A percentile compares a stretch with the other conserved stretches of the same genome.
Conservation (phyloP, 2,797 vertebrate species). For the Neostethus bicornis region DNA sequence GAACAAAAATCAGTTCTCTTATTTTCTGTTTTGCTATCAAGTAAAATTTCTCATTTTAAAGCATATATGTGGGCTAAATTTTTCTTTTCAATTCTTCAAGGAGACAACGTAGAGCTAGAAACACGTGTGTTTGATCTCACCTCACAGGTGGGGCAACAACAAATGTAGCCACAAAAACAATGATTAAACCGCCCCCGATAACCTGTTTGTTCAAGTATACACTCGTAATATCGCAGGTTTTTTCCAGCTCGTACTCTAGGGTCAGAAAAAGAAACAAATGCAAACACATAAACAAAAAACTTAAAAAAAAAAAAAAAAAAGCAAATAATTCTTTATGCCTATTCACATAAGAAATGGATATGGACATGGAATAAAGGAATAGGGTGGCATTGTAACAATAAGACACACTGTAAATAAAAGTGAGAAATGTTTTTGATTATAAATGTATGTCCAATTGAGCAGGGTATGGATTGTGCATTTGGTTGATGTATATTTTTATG, state of each 20-base stretch:
- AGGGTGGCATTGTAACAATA: background rate
- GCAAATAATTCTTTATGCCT: background rate
- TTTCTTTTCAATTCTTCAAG: background rate
- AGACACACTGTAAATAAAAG: background rate
- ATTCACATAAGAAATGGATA: background rate
- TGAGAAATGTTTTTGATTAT: too few relatives aligned
- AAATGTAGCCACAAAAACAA: slow-evolving; percentile 84
- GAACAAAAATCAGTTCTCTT: background rate
- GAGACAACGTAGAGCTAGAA: background rate
- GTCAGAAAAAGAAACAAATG: slow-evolving; percentile 2
- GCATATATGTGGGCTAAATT: slow-evolving; percentile 3
- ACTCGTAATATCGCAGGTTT: slow-evolving; percentile 87
- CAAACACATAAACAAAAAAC: background rate
- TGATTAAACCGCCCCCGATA: slow-evolving; percentile 80
- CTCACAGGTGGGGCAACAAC: slow-evolving; percentile 79
- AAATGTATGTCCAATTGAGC: too few relatives aligned
- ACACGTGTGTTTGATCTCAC: slow-evolving; percentile 18
- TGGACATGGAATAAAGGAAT: background rate
- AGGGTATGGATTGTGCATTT: too few relatives aligned
- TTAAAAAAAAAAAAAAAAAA: background rate
- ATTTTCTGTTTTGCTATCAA: background rate
- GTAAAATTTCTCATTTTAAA: background rate
- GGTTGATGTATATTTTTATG: too few relatives aligned
- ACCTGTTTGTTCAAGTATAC: slow-evolving; percentile 74
- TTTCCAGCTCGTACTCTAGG: slow-evolving; percentile 86